A percentile compares a stretch with the other conserved stretches of the same genome.
phyloP scores from a whole-genome alignment of 2,888 invertebrate species.

The Linnaemya vulpina region DNA sequence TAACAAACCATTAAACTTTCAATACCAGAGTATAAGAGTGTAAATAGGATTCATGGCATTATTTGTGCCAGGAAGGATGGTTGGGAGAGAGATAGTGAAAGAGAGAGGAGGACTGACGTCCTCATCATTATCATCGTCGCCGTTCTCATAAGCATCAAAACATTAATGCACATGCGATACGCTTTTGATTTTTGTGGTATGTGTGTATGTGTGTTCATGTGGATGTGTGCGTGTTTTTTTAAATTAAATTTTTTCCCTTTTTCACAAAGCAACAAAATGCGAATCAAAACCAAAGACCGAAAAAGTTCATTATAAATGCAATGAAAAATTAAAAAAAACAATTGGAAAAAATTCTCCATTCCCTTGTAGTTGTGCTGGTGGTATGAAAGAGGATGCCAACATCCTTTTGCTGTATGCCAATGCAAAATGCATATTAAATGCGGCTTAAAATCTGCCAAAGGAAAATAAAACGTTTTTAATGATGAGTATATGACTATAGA shows the following conservation, averaged over 20 bases:
- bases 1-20: constrained; percentile 68
- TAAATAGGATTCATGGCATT: constrained; percentile 38
- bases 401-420: constrained; percentile 49
- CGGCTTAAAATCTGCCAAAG: constrained; percentile 66
- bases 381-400: constrained; percentile 43
- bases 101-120: neutral
- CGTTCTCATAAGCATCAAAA: constrained; percentile 55
- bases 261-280: constrained; percentile 20
- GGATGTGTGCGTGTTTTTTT: too few relatives aligned
- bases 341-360: neutral
- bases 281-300: constrained; percentile 48
- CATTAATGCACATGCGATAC: constrained; percentile 43
- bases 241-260: neutral
- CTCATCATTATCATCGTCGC: constrained; percentile 23
- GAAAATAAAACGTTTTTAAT: constrained; percentile 60
- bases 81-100: neutral
- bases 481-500: constrained; percentile 40
- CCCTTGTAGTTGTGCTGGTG: constrained; percentile 7
- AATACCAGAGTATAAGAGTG: constrained; percentile 18
- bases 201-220: too few relatives aligned
- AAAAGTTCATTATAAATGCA: constrained; percentile 60
- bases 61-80: constrained; percentile 25
- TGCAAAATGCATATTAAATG: constrained; percentile 67
- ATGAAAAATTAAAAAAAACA: constrained; percentile 11
- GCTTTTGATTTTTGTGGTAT: constrained; percentile 23